A percentile compares a stretch with the other conserved stretches of the same genome.
Conservation (phyloP, 2,888 invertebrate genomes). For the Vanessa cardui region DNA sequence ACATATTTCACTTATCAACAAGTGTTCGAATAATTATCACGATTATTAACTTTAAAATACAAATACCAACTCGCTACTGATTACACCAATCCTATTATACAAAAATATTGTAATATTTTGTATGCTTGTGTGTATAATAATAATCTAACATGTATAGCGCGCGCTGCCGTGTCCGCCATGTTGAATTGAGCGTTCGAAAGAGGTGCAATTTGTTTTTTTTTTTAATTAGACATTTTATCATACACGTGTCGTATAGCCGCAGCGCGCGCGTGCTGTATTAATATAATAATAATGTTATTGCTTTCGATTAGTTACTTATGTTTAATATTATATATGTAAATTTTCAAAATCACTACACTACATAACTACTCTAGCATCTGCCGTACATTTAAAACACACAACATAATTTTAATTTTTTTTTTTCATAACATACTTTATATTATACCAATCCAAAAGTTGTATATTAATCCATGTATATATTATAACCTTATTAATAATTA, state of each 20-base stretch:
- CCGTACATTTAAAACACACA: conserved; percentile 79
- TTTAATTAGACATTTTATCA: conserved; percentile 30
- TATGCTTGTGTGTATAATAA: conserved; percentile 76
- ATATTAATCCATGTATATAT: conserved; percentile 67
- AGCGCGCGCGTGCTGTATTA: conserved; percentile 72
- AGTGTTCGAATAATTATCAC: conserved; percentile 61
- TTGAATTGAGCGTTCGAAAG: conserved; percentile 28
- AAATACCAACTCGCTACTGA: conserved; percentile 77
- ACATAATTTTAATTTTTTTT: conserved; percentile 62
- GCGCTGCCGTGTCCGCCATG: conserved; percentile 63
- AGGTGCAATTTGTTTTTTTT: conserved; percentile 27
- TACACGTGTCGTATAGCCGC: conserved; percentile 48
- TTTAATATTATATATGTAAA: conserved; percentile 64
- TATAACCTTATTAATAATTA: conserved; percentile 64
- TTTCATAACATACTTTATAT: conserved; percentile 70
- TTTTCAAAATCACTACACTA: conserved; percentile 81
- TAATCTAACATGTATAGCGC: conserved; percentile 64
- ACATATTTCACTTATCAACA: conserved; percentile 63
- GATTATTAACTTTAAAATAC: conserved; percentile 67
- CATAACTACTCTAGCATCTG: conserved; percentile 78
- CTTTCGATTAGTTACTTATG: conserved; percentile 77
- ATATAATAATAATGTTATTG: conserved; percentile 70
- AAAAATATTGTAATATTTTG: conserved; percentile 79
- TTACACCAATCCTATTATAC: conserved; percentile 78
- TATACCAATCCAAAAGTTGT: conserved; percentile 79